Base-by-base conservation (phyloP, 2,113 vertebrate genomes). In the Oceanites oceanicus region DNA sequence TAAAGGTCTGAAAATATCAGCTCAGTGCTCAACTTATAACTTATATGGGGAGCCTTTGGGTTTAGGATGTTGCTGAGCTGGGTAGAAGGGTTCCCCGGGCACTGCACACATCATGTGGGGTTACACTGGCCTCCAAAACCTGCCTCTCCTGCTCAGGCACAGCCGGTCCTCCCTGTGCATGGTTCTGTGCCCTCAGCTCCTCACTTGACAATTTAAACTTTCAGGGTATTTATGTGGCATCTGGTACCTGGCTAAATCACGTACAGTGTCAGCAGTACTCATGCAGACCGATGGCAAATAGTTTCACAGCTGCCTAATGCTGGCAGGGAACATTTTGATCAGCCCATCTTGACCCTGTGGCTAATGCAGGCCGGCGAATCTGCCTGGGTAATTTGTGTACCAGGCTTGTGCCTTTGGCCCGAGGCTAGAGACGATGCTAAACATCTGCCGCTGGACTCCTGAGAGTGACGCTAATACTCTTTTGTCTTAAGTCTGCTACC, bases 101-200 rank as follows among this genome's bases (percentile, higher is more conserved):
- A 68, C 53, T 0, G 0, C 16, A 25, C 12, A 34, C 18, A 38
- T 22, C 36, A 7, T 15, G 4, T 19, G 15, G 18, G 7, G 25
- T 63, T 77, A 44, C 4, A 4, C 3, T 42, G 50, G 45, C 34
- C 30, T 73, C 36, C 21, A 34, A 53, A 71, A 47, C 44, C 18
- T 29, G 9, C 32, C 13, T 40, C 29, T 17, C 32, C 70, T 61
- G 32, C 55, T 77, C 2, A 4, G 49, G 19, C 45, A 56, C 8
- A 14, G 21, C 32, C 3, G 1, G 32, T 47, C 4, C 13, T 40
- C 15, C 59, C 22, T 16, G 9, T 23, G 20, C 47, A 1, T 32
- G 13, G 63, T 78, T 59, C 67, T 58, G 17, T 55, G n/a, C 40
- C 55, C 16, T 80, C 50, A 68, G 34, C 44, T 65, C 44, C 61